Evolutionary conservation across 2,888 invertebrate genomes (phyloP).

Genomic region (Sepioteuthis lessoniana): DNA sequence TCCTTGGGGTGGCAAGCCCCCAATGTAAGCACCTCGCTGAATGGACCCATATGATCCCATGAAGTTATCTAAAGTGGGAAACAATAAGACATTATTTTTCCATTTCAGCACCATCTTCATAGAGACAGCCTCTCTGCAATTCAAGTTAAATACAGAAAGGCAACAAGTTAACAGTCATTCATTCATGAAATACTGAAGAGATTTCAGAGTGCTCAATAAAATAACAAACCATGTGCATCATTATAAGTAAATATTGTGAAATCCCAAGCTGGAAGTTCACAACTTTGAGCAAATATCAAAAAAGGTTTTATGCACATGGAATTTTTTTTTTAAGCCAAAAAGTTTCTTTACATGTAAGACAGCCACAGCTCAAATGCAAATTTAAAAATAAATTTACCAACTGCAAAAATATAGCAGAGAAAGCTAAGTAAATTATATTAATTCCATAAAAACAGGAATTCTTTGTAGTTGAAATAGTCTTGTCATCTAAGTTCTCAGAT

Average conservation of each 20-base stretch:
- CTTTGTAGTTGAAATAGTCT: too few species aligned
- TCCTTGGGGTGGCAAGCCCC: constrained; percentile 47
- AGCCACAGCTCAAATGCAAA: constrained; percentile 9
- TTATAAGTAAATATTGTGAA: neutral
- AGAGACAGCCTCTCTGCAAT: neutral
- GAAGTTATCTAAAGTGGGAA: constrained; percentile 47
- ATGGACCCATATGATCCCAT: constrained; percentile 45
- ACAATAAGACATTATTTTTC: constrained; percentile 39
- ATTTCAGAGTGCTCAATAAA: neutral
- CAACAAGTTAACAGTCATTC: neutral
- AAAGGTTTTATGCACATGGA: neutral
- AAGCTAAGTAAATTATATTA: neutral
- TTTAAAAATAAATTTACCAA: constrained; percentile 1
- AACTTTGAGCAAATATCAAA: neutral
- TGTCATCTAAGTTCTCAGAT: too few species aligned
- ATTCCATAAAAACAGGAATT: too few species aligned
- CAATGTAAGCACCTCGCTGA: constrained; percentile 44
- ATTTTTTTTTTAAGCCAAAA: neutral
- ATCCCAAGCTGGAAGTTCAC: neutral
- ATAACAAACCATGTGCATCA: constrained; percentile 25
- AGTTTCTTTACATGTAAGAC: neutral
- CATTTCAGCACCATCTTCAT: constrained; percentile 24
- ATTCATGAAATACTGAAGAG: neutral
- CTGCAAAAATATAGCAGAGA: neutral
- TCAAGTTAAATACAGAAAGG: constrained; percentile 33